Evolutionary conservation across 2,113 vertebrate genomes (phyloP), one percentile per base, ranked within the genome.

Genomic region (Catharus minimus): DNA sequence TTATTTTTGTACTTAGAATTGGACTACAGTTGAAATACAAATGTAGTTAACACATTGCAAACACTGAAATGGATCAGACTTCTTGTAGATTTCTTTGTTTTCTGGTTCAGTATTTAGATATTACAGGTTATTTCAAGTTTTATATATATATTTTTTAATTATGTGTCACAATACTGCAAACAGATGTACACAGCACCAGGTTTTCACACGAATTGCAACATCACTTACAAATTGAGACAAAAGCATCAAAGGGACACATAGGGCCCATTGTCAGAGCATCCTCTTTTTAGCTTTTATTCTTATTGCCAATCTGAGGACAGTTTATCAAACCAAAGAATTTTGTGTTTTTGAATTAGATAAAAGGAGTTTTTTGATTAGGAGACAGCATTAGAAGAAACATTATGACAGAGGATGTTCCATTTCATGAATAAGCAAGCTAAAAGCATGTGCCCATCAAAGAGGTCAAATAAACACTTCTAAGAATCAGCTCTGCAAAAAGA

Each of bases 181-280:
- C 3, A 36, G 15, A 64, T 56, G 13, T 47, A 74, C 11, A 53
- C 0, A 7, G 2, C 4, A 2, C 49, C 39, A 46, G 6, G 6
- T 28, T 91, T 85, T 93, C 24, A 61, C 72, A 64, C 9, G 6
- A 82, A 24, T 76, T 75, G 22, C 41, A 58, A 24, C 21, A 71
- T 8, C 49, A 39, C 13, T 6, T 55, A 46, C 5, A 77, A 57
- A 33, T 32, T 47, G 9, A 58, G 43, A 46, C 14, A 73, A 67
- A 93, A 82, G 11, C 32, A 47, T 61, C 32, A 80, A 86, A 73
- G 46, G 36, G 46, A 58, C 20, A 27, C 5, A 5, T 15, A 36
- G 69, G 17, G 15, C 50, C 73, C 10, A 33, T 52, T 75, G 5
- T 44, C 53, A 85, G 16, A 75, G 78, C 27, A 41, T 9, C 4